Base-by-base conservation (phyloP, 2,113 vertebrate species). In the Osmerus mordax region DNA sequence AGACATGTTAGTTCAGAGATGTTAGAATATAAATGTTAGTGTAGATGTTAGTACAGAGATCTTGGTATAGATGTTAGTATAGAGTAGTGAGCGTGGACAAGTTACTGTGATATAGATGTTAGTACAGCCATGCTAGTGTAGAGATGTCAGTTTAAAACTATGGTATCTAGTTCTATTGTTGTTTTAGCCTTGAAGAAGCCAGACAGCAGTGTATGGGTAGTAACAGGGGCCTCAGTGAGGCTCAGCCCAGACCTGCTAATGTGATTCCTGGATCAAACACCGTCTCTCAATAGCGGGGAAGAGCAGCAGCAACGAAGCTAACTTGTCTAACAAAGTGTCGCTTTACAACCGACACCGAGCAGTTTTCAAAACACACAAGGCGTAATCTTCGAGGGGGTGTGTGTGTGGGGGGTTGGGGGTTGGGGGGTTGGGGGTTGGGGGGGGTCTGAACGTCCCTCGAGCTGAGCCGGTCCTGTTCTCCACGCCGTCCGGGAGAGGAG, bases 241-340 rank as follows among this genome's bases (percentile, higher is more conserved):
- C 53, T 55, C 66, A 71, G 79, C 62, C 70, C 65, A 69, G 84
- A 78, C 84, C 77, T 74, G 23, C 79, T 89, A 89, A 89, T 89
- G 84, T 83, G 70, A 75, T 62, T 29, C 83, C 77, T 80, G 82
- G 85, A 88, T 90, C 84, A 90, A 87, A 85, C 85, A 72, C 12
- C 65, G 7, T 54, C 80, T 77, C 80, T 90, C 88, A 92, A 91
- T 90, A 73, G 81, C 69, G 55, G 66, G 29, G 59, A 83, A 85
- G 84, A 88, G 86, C 85, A 82, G 83, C 86, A 84, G 80, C 87
- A 87, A 91, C 87, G 88, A 87, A 87, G 81, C 86, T 81, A 90
- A 88, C 89, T 92, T 91, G 90, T 93, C 86, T 78, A 86, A 92
- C 91, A 92, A 92, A 92, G 90, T 92, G 86, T 76, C 86, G 89